Evolutionary conservation across 2,888 invertebrate species (phyloP).

Genomic region (Ptilodon capucinus): DNA sequence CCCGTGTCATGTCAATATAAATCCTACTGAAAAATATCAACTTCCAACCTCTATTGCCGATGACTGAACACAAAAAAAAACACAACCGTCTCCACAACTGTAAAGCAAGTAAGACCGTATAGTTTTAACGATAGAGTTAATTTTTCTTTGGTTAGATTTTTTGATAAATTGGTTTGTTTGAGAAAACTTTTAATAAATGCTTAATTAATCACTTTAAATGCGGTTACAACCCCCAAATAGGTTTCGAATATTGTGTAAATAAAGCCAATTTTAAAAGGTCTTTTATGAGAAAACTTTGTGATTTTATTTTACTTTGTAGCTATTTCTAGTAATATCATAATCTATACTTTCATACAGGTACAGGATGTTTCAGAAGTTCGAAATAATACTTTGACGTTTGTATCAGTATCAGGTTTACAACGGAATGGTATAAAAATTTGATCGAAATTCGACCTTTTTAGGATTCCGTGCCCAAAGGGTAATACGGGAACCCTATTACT

Average conservation of each 20-base stretch:
- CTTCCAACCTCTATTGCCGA: conserved; percentile 55
- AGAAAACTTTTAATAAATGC: conserved; percentile 61
- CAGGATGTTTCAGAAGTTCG: no score
- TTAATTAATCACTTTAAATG: conserved; percentile 56
- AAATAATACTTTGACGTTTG: no score
- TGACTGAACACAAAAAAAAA: conserved; percentile 4
- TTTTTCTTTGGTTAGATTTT: conserved; percentile 15
- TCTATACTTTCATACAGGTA: no score
- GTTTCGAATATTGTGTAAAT: conserved; percentile 10
- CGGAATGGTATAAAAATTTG: no score
- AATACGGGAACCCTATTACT: no score
- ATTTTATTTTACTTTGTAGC: no score
- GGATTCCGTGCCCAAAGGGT: no score
- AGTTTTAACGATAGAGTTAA: not conserved
- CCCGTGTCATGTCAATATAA: conserved; percentile 72
- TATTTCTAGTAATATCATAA: no score
- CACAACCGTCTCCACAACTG: conserved; percentile 2
- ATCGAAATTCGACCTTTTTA: no score
- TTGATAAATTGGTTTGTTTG: conserved; percentile 8
- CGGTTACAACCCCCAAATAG: conserved; percentile 35
- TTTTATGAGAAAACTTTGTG: not conserved
- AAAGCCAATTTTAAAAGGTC: conserved; percentile 17
- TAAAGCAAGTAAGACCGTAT: conserved; percentile 5
- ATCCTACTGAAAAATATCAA: conserved; percentile 68
- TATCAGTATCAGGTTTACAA: no score